Conservation (phyloP, 2,113 vertebrate genomes). For the Promerops cafer region DNA sequence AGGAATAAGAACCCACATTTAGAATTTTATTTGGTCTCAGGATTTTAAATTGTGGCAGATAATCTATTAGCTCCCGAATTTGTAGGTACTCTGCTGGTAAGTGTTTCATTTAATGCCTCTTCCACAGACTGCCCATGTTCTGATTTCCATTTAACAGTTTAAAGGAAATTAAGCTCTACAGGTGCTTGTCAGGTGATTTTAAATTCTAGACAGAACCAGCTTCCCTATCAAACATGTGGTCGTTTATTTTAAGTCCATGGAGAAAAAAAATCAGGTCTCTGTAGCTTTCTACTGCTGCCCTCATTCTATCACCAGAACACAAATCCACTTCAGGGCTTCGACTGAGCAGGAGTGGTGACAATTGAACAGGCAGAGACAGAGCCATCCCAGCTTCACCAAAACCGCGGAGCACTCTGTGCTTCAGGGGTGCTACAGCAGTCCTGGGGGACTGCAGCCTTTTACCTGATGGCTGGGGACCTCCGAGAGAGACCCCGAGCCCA, state of each 20-base stretch:
- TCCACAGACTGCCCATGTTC: background rate
- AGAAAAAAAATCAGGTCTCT: background rate
- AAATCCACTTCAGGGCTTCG: background rate
- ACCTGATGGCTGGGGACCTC: background rate
- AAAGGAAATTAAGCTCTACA: conserved; percentile 20
- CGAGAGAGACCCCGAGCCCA: background rate
- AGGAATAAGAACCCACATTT: background rate
- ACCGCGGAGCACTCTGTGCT: fast-evolving
- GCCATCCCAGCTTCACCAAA: background rate
- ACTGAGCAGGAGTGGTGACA: background rate
- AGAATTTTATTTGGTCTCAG: conserved; percentile 17
- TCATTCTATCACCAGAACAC: background rate
- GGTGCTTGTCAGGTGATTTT: background rate
- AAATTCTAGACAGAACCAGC: background rate
- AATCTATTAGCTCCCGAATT: conserved; percentile 28
- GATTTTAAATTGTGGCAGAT: conserved; percentile 20
- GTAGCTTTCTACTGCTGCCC: background rate
- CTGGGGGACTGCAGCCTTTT: background rate
- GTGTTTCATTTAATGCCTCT: background rate
- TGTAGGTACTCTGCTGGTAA: conserved; percentile 9
- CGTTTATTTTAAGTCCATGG: background rate
- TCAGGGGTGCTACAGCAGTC: background rate
- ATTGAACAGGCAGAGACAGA: background rate
- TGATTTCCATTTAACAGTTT: conserved; percentile 5
- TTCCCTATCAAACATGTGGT: background rate